A percentile compares a stretch with the other conserved stretches of the same genome.
These are phyloP conservation scores for Polydrusus cervinus DNA, from an alignment of 2,888 invertebrate genomes.

Conservation along the genomic window DNA sequence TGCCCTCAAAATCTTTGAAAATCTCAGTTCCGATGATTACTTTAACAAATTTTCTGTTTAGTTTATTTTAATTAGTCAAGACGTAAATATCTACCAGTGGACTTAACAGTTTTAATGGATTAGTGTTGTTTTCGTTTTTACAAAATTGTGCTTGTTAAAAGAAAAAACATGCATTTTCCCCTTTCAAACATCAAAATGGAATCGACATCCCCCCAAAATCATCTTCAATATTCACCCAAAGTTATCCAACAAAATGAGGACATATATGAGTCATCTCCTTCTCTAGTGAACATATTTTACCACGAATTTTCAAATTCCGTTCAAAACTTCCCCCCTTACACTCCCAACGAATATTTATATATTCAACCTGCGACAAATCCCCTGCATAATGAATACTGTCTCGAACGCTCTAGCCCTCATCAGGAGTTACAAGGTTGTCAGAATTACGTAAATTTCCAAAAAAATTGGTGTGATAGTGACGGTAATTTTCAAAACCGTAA, in stretches of 20 bases:
- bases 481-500: slow-evolving; percentile 13
- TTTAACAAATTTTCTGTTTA: slow-evolving; percentile 53
- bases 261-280: not conserved
- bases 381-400: slow-evolving; percentile 21
- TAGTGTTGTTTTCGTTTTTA: no score
- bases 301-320: slow-evolving; percentile 31
- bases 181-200: slow-evolving; percentile 36
- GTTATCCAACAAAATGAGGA: not conserved
- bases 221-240: not conserved
- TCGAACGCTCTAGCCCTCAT: slow-evolving; percentile 22
- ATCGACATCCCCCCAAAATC: slow-evolving; percentile 8
- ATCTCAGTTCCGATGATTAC: slow-evolving; percentile 49
- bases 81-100: not conserved
- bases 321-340: slow-evolving; percentile 15
- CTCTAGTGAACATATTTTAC: slow-evolving; percentile 33
- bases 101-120: not conserved
- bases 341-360: slow-evolving; percentile 24
- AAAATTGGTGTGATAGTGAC: slow-evolving; percentile 25
- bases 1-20: slow-evolving; percentile 51
- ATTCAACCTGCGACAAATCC: slow-evolving; percentile 14
- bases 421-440: slow-evolving; percentile 30
- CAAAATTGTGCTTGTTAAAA: no score
- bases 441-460: slow-evolving; percentile 20
- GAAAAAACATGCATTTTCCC: slow-evolving; percentile 17
- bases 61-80: slow-evolving; percentile 31